A percentile compares a stretch with the other conserved stretches of the same genome.
Conservation (phyloP, 2,797 vertebrate genomes). For the Tokudaia muenninki region DNA sequence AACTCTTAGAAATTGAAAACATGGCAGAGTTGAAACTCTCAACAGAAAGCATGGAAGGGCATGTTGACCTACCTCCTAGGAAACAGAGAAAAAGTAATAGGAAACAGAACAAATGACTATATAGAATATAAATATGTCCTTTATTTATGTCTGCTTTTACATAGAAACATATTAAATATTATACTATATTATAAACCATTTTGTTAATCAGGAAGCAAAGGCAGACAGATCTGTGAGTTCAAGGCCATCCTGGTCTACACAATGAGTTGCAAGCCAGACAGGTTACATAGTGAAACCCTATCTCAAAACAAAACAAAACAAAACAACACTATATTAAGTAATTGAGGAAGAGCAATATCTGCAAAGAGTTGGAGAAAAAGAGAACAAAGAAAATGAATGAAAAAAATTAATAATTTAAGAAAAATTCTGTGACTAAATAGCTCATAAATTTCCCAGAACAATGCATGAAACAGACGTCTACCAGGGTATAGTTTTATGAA, state of each 20-base stretch:
- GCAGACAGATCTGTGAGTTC: neutral
- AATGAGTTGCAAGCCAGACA: neutral
- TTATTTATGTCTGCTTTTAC: constrained; percentile 9
- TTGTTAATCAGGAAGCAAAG: neutral
- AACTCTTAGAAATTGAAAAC: constrained; percentile 52
- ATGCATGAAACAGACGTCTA: neutral
- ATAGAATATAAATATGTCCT: neutral
- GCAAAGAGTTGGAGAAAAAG: neutral
- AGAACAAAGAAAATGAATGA: neutral
- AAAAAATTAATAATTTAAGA: constrained; percentile 44
- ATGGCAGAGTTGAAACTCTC: constrained; percentile 25
- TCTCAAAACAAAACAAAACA: neutral
- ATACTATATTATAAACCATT: neutral
- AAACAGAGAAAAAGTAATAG: neutral
- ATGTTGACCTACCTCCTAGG: neutral
- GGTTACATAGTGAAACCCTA: neutral
- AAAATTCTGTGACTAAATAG: neutral
- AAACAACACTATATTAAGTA: neutral
- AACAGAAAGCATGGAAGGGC: neutral
- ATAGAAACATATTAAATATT: constrained; percentile 12
- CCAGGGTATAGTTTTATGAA: neutral
- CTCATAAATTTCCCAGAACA: neutral
- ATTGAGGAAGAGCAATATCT: neutral
- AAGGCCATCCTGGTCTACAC: neutral
- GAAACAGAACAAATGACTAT: neutral